Evolutionary conservation across 23 tunicate genomes (phyloP).

Genomic region (Pegea sp.): DNA sequence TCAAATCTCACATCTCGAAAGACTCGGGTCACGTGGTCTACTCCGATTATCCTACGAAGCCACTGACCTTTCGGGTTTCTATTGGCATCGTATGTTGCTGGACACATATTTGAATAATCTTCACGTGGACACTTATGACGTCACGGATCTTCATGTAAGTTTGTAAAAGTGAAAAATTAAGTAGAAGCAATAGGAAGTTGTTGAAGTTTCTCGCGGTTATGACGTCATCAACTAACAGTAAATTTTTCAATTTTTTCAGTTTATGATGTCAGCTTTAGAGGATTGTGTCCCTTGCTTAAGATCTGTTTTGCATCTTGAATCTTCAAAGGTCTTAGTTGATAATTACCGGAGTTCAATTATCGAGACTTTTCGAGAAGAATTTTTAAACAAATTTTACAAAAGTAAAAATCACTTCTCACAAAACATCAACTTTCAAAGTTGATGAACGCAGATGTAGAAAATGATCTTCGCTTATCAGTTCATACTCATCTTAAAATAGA

Average conservation of each 20-base stretch:
- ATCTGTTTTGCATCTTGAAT: constrained; percentile 29
- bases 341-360: constrained; percentile 33
- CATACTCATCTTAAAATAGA: constrained; percentile 84
- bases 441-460: constrained; percentile 56
- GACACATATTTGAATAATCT: constrained; percentile 45
- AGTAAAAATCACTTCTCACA: constrained; percentile 7
- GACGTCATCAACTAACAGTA: background rate
- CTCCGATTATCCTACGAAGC: constrained; percentile 6
- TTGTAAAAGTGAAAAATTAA: too few relatives aligned
- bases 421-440: too few relatives aligned
- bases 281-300: constrained; percentile 38
- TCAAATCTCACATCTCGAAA: constrained; percentile 15
- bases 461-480: constrained; percentile 69
- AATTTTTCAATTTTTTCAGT: constrained; percentile 7
- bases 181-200: too few relatives aligned
- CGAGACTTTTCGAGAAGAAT: constrained; percentile 12
- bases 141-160: constrained; percentile 35
- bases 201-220: constrained; percentile 1
- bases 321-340: constrained; percentile 13
- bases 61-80: constrained; percentile 51
- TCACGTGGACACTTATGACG: constrained; percentile 39
- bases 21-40: constrained; percentile 20
- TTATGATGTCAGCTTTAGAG: constrained; percentile 43
- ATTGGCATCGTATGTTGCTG: constrained; percentile 70
- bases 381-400: constrained; percentile 49